Percentiles rank a stretch among this genome's conserved stretches.
Conservation (phyloP, 2,888 invertebrate species). For the Steinernema scapterisci region DNA sequence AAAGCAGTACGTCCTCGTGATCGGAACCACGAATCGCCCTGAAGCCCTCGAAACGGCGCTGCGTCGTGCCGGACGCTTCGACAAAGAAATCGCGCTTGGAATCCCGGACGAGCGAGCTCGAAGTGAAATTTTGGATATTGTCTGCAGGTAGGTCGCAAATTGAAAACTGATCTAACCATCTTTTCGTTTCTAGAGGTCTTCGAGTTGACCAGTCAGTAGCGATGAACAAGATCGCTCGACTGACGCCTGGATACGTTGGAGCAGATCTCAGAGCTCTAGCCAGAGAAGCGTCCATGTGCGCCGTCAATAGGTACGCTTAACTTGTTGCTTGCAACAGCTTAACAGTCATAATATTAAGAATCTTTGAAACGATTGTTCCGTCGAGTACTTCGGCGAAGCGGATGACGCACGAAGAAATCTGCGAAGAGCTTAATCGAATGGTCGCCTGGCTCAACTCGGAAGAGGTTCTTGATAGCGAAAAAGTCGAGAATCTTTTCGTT, state of each 20-base stretch:
- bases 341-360: slow-evolving; percentile 35
- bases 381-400: slow-evolving; percentile 37
- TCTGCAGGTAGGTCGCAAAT: slow-evolving; percentile 49
- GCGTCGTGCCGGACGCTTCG: slow-evolving; percentile 87
- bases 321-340: background rate
- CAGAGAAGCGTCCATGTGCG: slow-evolving; percentile 84
- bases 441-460: slow-evolving; percentile 58
- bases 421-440: slow-evolving; percentile 54
- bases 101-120: slow-evolving; percentile 87
- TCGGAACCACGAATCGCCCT: slow-evolving; percentile 93
- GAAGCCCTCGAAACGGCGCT: slow-evolving; percentile 90
- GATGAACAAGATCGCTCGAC: slow-evolving; percentile 78
- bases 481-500: slow-evolving; percentile 44
- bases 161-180: background rate
- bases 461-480: slow-evolving; percentile 43
- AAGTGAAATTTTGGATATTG: slow-evolving; percentile 57
- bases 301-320: slow-evolving; percentile 75
- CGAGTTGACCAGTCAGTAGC: slow-evolving; percentile 73
- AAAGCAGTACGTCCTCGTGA: slow-evolving; percentile 70
- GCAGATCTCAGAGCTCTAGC: slow-evolving; percentile 75
- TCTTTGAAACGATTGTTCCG: slow-evolving; percentile 54
- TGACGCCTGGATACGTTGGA: slow-evolving; percentile 94
- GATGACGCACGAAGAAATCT: slow-evolving; percentile 37
- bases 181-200: slow-evolving; percentile 76
- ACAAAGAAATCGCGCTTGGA: slow-evolving; percentile 88